These are phyloP conservation scores for Cryptoblepharus egeriae DNA, from an alignment of 2,797 vertebrate species.

Conservation along the genomic window DNA sequence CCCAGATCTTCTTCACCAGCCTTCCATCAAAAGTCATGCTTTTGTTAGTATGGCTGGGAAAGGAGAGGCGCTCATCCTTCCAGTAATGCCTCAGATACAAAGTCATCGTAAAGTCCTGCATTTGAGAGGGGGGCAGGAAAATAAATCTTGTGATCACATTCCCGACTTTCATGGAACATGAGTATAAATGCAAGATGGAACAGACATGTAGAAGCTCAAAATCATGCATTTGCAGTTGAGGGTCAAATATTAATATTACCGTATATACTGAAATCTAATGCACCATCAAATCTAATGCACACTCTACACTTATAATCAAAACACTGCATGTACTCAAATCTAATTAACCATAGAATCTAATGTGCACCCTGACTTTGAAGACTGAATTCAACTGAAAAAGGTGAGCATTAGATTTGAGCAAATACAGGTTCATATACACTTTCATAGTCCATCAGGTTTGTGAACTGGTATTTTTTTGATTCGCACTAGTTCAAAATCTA, in stretches of 20 bases:
- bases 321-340: no score
- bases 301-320: no score
- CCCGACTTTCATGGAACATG: background rate
- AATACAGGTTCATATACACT: no score
- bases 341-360: no score
- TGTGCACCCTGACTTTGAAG: no score
- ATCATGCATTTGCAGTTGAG: background rate
- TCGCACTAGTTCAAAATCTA: no score
- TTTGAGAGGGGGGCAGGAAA: background rate
- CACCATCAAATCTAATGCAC: no score
- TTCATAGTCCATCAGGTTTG: no score
- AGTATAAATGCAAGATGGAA: slow-evolving; percentile 8
- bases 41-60: slow-evolving; percentile 91
- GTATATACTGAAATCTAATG: no score
- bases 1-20: slow-evolving; percentile 97
- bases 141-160: slow-evolving; percentile 7
- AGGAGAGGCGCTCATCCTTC: slow-evolving; percentile 93
- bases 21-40: slow-evolving; percentile 97
- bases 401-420: no score
- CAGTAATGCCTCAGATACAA: slow-evolving; percentile 96
- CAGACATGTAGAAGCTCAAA: background rate
- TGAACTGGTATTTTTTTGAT: no score
- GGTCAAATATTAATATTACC: background rate
- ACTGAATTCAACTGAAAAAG: no score
- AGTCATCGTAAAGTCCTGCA: slow-evolving; percentile 97